These are phyloP conservation scores for Blastobasis adustella DNA, from an alignment of 2,888 invertebrate genomes.

Conservation along the genomic window DNA sequence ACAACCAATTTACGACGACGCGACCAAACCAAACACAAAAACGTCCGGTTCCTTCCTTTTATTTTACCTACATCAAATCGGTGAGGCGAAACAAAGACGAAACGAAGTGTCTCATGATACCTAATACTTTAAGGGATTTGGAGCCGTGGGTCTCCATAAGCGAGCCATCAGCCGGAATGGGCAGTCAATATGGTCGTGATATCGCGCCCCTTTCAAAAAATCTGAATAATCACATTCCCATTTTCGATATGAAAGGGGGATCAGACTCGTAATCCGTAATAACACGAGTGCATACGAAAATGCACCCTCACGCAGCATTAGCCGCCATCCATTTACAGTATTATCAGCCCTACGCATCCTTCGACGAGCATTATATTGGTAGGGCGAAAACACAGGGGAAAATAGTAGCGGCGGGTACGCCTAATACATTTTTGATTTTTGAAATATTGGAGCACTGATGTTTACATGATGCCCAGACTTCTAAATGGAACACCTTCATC, in stretches of 20 bases:
- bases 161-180: too few species aligned
- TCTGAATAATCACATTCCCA: constrained; percentile 1
- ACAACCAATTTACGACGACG: too few species aligned
- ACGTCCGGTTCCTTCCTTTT: too few species aligned
- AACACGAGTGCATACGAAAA: constrained; percentile 15
- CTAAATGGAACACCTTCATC: not conserved
- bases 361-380: constrained; percentile 23
- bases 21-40: too few species aligned
- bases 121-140: too few species aligned
- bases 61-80: too few species aligned
- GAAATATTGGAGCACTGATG: not conserved
- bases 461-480: not conserved
- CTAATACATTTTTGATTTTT: not conserved
- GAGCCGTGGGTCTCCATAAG: too few species aligned
- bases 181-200: too few species aligned
- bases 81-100: too few species aligned
- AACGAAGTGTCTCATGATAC: too few species aligned
- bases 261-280: constrained; percentile 1
- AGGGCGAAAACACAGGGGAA: constrained; percentile 18
- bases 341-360: constrained; percentile 45
- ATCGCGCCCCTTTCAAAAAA: not conserved
- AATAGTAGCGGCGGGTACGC: constrained; percentile 1
- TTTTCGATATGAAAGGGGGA: constrained; percentile 1
- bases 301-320: constrained; percentile 30
- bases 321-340: constrained; percentile 31